These are phyloP conservation scores for Eupsilia transversa DNA, from an alignment of 2,888 invertebrate species.

Conservation along the genomic window DNA sequence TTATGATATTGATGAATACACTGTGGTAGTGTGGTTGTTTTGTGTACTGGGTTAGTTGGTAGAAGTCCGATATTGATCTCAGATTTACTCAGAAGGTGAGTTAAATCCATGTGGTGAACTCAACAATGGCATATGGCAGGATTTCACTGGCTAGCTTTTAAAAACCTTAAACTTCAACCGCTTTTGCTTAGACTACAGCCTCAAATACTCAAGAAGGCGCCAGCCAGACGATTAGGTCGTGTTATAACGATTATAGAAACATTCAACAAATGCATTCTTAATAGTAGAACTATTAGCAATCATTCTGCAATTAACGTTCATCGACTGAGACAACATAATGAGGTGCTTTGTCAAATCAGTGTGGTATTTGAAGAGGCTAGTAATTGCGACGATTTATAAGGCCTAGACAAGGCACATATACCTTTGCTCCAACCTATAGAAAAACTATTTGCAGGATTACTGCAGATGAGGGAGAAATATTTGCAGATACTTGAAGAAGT, in stretches of 20 bases:
- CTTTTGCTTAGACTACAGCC: neutral
- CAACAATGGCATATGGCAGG: neutral
- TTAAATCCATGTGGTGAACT: neutral
- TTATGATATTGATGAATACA: neutral
- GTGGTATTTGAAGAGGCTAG: constrained; percentile 22
- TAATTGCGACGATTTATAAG: constrained; percentile 53
- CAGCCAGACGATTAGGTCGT: constrained; percentile 23
- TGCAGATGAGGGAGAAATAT: neutral
- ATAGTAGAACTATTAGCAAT: constrained; percentile 49
- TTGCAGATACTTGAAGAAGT: neutral
- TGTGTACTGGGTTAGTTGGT: too few species aligned
- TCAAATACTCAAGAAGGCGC: constrained; percentile 19
- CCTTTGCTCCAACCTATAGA: neutral
- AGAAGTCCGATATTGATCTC: neutral
- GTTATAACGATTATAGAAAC: constrained; percentile 17
- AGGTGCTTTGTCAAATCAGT: constrained; percentile 44
- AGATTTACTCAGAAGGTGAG: neutral
- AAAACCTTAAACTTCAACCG: neutral
- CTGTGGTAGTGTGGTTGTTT: too few species aligned
- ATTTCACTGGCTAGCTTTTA: neutral
- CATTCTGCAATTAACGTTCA: constrained; percentile 52
- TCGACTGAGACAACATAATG: constrained; percentile 50
- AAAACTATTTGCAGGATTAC: constrained; percentile 3
- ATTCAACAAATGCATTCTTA: constrained; percentile 49
- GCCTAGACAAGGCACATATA: neutral